Conservation (phyloP, 2,113 vertebrate species). For the Dendrocopos noguchii region DNA sequence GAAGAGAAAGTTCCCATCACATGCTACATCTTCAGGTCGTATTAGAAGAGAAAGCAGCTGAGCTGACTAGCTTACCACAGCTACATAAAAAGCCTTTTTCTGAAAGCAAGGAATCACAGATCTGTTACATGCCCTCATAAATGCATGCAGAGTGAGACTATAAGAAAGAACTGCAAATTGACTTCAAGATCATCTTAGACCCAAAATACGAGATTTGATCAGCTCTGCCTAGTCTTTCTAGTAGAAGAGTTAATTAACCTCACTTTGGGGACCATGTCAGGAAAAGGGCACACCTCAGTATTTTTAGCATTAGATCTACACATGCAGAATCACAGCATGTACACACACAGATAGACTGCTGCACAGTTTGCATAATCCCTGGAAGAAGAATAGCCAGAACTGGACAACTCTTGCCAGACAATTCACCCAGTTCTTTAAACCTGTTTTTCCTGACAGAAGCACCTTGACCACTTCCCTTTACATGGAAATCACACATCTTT, state of each 20-base stretch:
- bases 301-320: background rate
- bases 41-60: background rate
- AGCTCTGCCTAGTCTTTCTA: background rate
- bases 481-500: background rate
- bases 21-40: background rate
- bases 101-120: background rate
- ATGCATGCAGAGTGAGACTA: background rate
- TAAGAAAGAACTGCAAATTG: background rate
- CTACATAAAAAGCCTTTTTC: background rate
- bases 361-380: accelerated
- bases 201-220: background rate
- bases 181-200: background rate
- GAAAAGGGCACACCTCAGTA: background rate
- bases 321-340: accelerated
- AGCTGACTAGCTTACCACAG: background rate
- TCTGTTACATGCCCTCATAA: background rate
- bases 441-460: background rate
- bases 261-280: background rate
- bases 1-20: background rate
- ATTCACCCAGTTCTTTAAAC: background rate
- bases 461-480: background rate
- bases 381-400: background rate
- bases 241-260: background rate
- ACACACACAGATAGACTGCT: background rate
- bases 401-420: background rate